Base-by-base conservation (phyloP, 1,140 invertebrate genomes). In the Melanaphis sacchari region DNA sequence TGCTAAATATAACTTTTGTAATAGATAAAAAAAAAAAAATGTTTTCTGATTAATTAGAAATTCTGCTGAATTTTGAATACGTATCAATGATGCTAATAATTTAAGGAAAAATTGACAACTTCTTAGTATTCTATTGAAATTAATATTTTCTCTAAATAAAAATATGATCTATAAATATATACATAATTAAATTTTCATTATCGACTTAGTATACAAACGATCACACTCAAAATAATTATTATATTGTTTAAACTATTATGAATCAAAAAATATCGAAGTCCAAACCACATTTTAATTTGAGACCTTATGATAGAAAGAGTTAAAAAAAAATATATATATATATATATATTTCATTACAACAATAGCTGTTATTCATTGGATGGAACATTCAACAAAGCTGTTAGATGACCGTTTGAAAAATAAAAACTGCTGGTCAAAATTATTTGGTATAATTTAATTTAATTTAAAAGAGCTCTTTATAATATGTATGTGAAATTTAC, bases 391-490 rank as follows among this genome's bases (percentile, higher is more conserved):
- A 54, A 54, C 49, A 89, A 54, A 54, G n/a, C 49, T 54, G 40
- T 89, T 89, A 89, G 88, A 38, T 89, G 88, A 54, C 49, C 88
- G 49, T 54, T 89, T 38, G 88, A 26, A 54, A 89, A 89, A 89
- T 89, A 54, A 89, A 89, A 89, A 89, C 36, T 11, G 9, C 88
- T 40, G n/a, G 49, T 54, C 9, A 54, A 89, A 89, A 52, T 36
- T 3, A 36, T 89, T 89, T 43, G n/a, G n/a, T 24, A 36, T 52
- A 36, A 15, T 89, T 89, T 49, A 87, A 87, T 46, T 49, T 24
- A 89, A 89, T 89, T 89, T 52, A 52, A 89, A 89, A 26, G 40
- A 40, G 24, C 5, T 46, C 11, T 87, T 41, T 85, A 40, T 85
- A n/a, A 76, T n/a, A 76, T 76, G 59, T n/a, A 36, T n/a, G 31